A percentile compares a stretch with the other conserved stretches of the same genome.
Evolutionary conservation across 2,888 invertebrate species (phyloP).

Genomic region (Helicoverpa assulta): DNA sequence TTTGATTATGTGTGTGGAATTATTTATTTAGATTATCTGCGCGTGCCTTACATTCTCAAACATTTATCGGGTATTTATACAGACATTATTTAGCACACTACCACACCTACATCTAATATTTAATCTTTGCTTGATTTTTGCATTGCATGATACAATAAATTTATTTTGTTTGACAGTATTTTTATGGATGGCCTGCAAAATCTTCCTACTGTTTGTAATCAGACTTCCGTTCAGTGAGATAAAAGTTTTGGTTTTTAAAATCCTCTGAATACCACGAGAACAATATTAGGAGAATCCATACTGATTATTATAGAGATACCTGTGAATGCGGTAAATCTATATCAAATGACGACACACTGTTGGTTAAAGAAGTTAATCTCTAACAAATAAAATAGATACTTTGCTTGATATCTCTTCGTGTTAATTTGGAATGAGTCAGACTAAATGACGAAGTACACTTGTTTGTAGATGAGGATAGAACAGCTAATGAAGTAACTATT

Average conservation of each 20-base stretch:
- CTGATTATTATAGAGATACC: background rate
- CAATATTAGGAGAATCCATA: too few species aligned
- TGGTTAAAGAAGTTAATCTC: slow-evolving; percentile 21
- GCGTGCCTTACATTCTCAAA: slow-evolving; percentile 7
- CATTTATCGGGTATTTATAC: slow-evolving; percentile 24
- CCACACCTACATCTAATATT: slow-evolving; percentile 18
- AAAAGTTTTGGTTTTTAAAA: background rate
- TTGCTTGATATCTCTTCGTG: slow-evolving; percentile 35
- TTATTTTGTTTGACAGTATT: background rate
- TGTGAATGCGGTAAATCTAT: background rate
- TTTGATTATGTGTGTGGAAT: slow-evolving; percentile 12
- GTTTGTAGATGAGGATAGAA: slow-evolving; percentile 1
- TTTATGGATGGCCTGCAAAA: background rate
- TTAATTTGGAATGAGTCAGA: slow-evolving; percentile 41
- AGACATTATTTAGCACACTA: slow-evolving; percentile 9
- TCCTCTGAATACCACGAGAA: background rate
- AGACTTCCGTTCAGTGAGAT: background rate
- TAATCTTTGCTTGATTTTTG: background rate
- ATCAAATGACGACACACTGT: background rate
- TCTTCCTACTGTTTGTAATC: background rate
- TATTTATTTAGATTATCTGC: slow-evolving; percentile 9
- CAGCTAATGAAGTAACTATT: slow-evolving; percentile 16
- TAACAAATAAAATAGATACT: slow-evolving; percentile 53
- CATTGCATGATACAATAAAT: background rate
- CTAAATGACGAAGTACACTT: slow-evolving; percentile 6